A percentile compares a stretch with the other conserved stretches of the same genome.
These are phyloP conservation scores for Pelodiscus sinensis DNA, from an alignment of 2,113 vertebrate species.

Conservation along the genomic window DNA sequence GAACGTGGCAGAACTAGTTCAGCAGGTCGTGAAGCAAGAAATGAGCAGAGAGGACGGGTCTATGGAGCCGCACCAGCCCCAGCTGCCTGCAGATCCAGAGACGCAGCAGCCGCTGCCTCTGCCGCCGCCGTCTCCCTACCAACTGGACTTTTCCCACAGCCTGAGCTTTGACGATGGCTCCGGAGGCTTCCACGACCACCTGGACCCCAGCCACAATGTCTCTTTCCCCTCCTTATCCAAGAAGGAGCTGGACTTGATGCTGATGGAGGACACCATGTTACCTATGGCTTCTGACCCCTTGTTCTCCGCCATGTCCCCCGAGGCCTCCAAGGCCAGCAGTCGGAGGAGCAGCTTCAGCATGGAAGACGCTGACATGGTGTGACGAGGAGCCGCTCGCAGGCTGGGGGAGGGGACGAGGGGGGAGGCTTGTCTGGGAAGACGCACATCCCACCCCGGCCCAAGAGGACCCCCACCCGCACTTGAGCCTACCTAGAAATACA, in stretches of 20 bases:
- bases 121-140: constrained; percentile 81
- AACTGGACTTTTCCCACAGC: constrained; percentile 89
- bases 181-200: constrained; percentile 81
- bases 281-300: constrained; percentile 91
- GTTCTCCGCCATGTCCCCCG: constrained; percentile 94
- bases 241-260: constrained; percentile 92
- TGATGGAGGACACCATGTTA: constrained; percentile 94
- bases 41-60: constrained; percentile 81
- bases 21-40: constrained; percentile 91
- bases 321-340: constrained; percentile 94
- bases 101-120: constrained; percentile 45
- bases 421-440: neutral
- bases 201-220: constrained; percentile 85
- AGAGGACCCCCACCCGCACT: neutral
- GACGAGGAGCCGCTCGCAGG: constrained; percentile 50
- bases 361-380: constrained; percentile 95
- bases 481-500: constrained; percentile 21
- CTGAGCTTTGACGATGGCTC: constrained; percentile 90
- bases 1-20: constrained; percentile 84
- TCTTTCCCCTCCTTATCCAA: constrained; percentile 85
- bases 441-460: neutral
- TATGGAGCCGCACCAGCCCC: constrained; percentile 66
- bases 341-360: constrained; percentile 98
- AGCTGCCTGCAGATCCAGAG: constrained; percentile 73
- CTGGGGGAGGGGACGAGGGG: constrained; percentile 11